Evolutionary conservation across 2,888 invertebrate species (phyloP), one percentile per base, ranked within the genome.

Genomic region (Sphecodes monilicornis): DNA sequence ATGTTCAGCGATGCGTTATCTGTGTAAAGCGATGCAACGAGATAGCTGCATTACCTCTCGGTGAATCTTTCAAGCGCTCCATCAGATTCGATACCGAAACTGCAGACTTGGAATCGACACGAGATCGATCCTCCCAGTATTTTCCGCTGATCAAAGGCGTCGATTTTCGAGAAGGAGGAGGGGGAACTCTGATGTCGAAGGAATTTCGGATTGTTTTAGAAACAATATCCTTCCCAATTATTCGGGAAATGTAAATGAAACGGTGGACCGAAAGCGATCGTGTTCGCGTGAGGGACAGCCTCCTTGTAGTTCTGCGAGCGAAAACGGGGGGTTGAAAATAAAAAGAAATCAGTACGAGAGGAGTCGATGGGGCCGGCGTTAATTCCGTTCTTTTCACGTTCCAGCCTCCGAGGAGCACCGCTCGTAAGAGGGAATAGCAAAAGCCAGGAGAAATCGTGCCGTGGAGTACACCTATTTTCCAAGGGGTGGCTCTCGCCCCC

Each of bases 391-490:
- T 70, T 82, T 76, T 76, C 57, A 57, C 43, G 50, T 80, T 74
- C 71, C 78, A 57, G 73, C 78, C 54, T 78, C 70, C 66, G 72
- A 74, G 74, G 73, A 82, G 75, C 71, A 36, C 75, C 18, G 75
- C 68, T 85, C 69, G 78, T 78, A 76, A 73, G 60, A 82, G 71
- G 32, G 75, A 76, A 71, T 74, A 70, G 84, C 73, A 64, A 76
- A 84, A 73, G 73, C 76, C 76, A 73, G 60, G 74, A 84, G 83
- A 72, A 78, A 83, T 84, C 83, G 84, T 83, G 83, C 74, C 83
- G 84, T 68, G 75, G 50, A 78, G 84, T 82, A 78, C 77, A 84
- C 74, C 84, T 84, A 83, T 84, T 83, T 84, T 84, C 83, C 84
- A 70, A 77, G 83, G 82, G 84, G 71, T 82, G 73, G 70, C 69